Conservation (phyloP, 2,113 vertebrate genomes). For the western clawed frog (Xenopus tropicalis) region DNA sequence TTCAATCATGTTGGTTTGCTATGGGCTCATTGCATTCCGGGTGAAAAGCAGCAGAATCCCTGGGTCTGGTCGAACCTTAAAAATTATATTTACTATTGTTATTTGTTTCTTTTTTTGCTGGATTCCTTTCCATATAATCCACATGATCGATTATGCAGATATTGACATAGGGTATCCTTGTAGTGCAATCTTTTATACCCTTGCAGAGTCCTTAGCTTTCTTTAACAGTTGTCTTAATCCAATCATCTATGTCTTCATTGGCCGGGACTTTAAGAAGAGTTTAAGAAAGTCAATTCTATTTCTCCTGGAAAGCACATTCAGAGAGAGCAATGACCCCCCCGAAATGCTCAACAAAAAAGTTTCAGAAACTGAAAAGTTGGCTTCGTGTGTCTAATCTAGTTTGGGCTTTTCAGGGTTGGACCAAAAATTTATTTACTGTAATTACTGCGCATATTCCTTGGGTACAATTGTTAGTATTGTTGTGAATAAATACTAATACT, state of each 20-base stretch:
- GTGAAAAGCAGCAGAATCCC: conserved; percentile 9
- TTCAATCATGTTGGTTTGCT: conserved; percentile 4
- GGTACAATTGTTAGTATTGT: no score
- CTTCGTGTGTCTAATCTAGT: no score
- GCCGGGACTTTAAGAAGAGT: conserved; percentile 73
- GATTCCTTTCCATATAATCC: not conserved
- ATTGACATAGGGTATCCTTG: not conserved
- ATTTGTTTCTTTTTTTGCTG: conserved; percentile 12
- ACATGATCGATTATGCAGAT: not conserved
- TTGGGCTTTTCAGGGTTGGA: no score
- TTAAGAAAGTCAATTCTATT: conserved; percentile 67
- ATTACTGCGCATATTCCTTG: no score
- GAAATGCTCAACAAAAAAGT: no score
- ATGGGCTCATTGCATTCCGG: not conserved
- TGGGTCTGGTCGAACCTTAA: conserved; percentile 2
- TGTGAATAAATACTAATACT: no score
- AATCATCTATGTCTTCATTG: conserved; percentile 76
- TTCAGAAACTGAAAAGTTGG: no score
- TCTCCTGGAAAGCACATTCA: conserved; percentile 66
- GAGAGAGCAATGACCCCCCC: conserved; percentile 50
- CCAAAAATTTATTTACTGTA: no score
- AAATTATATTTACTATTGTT: conserved; percentile 13
- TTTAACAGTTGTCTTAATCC: conserved; percentile 78
- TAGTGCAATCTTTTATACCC: no score
- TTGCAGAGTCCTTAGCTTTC: conserved; percentile 56